Base-by-base conservation (phyloP, 2,113 vertebrate genomes). In the Psilopsiagon aymara region DNA sequence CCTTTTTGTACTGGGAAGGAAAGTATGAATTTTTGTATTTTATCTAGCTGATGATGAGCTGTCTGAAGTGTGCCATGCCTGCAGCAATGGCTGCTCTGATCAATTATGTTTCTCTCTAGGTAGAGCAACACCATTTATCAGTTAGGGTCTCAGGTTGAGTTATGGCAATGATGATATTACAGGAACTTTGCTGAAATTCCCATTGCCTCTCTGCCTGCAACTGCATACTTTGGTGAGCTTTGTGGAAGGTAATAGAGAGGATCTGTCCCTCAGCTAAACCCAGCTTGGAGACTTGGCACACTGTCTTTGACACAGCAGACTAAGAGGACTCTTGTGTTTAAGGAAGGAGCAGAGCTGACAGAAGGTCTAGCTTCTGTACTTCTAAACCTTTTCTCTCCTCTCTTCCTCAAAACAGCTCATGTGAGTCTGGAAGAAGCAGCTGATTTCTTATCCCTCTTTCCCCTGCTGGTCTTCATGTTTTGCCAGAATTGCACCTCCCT, bases 361-460 rank as follows among this genome's bases (percentile, higher is more conserved):
- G 25, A 5, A 29, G 16, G 0, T 13, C 73, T 51, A 73, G 7
- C 21, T 27, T 28, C 8, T 19, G 12, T 9, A 0, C 4, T 17
- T 10, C 16, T 33, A 16, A 14, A 52, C 6, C 23, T 37, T 10
- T 44, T 27, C 29, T 28, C 35, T 27, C 14, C 6, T n/a, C 16
- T 44, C 21, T 21, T 46, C 10, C 16, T 28, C 11, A 1, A 8
- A 4, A 6, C 10, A 37, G 44, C 23, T 1, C 2, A 2, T 0
- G 18, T 3, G 29, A n/a, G 51, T 24, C n/a, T 59, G 88, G 49
- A 13, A 39, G 69, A 47, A 62, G 52, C 81, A 74, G 18, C 9
- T 11, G 21, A 5, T 17, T 62, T 17, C 3, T n/a, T n/a, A 29
- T 78, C 55, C 8, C 81, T 5, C 10, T 20, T 21, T 47, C 84